phyloP scores from a whole-genome alignment of 2,888 invertebrate species.

The Chydorus sphaericus region DNA sequence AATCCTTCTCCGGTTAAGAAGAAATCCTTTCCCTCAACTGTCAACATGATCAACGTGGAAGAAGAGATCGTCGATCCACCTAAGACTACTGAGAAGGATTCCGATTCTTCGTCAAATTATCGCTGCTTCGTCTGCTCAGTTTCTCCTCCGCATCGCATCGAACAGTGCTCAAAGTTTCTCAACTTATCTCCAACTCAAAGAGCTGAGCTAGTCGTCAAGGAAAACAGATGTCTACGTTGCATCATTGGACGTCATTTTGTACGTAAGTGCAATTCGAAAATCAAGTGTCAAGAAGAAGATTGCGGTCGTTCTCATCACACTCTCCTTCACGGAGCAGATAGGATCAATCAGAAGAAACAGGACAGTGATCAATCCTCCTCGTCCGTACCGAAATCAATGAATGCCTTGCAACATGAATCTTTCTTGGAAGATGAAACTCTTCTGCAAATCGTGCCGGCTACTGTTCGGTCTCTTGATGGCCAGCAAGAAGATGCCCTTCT shows the following conservation, averaged over 20 bases:
- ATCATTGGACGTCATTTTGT: neutral
- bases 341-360: too few species aligned
- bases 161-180: too few species aligned
- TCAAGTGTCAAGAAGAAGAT: neutral
- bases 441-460: conserved; percentile 7
- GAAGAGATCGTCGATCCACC: neutral
- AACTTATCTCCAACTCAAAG: neutral
- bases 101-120: neutral
- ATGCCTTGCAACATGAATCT: neutral
- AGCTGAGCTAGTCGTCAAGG: neutral
- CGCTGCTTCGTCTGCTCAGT: too few species aligned
- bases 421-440: neutral
- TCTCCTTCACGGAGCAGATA: conserved; percentile 5
- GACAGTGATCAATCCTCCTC: too few species aligned
- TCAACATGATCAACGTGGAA: too few species aligned
- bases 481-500: neutral
- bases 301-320: neutral
- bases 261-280: neutral
- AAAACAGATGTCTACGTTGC: neutral
- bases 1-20: too few species aligned
- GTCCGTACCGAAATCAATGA: too few species aligned
- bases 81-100: neutral
- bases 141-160: too few species aligned
- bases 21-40: too few species aligned
- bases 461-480: neutral